Percentiles rank a stretch among this genome's conserved stretches.
Conservation (phyloP, 2,888 invertebrate species). For the Stenoptilia bipunctidactyla region DNA sequence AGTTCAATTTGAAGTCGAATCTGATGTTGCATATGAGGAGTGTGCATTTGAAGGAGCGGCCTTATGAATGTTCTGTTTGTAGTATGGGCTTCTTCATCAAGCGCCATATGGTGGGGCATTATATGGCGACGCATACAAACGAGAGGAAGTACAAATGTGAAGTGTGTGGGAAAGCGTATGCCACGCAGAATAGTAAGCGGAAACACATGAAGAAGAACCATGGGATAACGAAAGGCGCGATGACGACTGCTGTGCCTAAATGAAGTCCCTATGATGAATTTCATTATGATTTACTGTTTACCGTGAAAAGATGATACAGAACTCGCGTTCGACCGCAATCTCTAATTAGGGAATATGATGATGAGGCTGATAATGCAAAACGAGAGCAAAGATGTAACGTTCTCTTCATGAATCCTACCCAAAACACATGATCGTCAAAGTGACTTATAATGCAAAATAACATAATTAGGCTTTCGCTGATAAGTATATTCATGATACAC, state of each 20-base stretch:
- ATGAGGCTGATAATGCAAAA: too few relatives aligned
- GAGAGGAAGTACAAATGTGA: constrained; percentile 72
- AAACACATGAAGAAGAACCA: constrained; percentile 62
- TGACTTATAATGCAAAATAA: too few relatives aligned
- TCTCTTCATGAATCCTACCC: too few relatives aligned
- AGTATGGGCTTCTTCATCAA: constrained; percentile 59
- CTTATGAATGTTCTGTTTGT: constrained; percentile 55
- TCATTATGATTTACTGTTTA: too few relatives aligned
- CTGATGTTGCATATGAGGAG: constrained; percentile 50
- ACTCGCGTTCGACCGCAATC: too few relatives aligned
- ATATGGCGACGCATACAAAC: constrained; percentile 57
- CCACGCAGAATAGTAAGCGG: constrained; percentile 49
- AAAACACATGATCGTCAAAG: too few relatives aligned
- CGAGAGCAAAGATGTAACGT: too few relatives aligned
- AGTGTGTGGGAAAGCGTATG: constrained; percentile 69
- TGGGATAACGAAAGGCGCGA: constrained; percentile 28
- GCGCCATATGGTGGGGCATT: constrained; percentile 59
- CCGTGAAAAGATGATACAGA: too few relatives aligned
- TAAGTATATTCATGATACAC: too few relatives aligned
- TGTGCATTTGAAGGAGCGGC: constrained; percentile 53
- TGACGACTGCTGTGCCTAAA: constrained; percentile 10
- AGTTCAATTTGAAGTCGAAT: constrained; percentile 55
- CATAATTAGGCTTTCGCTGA: too few relatives aligned
- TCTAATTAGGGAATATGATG: too few relatives aligned
- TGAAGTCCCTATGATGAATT: background rate